Evolutionary conservation across 2,888 invertebrate species (phyloP).

Genomic region (Chrysolina americana): DNA sequence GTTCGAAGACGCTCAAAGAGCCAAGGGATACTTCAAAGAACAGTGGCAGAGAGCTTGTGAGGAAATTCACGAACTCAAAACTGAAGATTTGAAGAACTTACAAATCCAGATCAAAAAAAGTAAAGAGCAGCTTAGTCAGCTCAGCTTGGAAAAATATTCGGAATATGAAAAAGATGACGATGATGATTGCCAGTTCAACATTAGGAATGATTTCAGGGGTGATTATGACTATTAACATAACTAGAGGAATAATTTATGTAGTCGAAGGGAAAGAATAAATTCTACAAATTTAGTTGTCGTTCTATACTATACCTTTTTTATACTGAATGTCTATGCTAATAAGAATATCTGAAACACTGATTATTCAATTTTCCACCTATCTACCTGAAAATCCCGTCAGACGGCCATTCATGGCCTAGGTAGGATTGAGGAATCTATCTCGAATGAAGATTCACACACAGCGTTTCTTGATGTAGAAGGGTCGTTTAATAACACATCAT

Average conservation of each 20-base stretch:
- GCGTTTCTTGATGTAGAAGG: too few relatives aligned
- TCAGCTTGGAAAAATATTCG: slow-evolving; percentile 37
- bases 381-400: too few relatives aligned
- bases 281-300: background rate
- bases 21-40: slow-evolving; percentile 83
- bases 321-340: too few relatives aligned
- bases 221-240: background rate
- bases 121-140: slow-evolving; percentile 58
- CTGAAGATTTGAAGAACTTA: slow-evolving; percentile 72
- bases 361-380: too few relatives aligned
- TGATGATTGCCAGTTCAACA: slow-evolving; percentile 8
- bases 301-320: too few relatives aligned
- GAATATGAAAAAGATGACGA: slow-evolving; percentile 8
- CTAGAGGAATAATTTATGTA: background rate
- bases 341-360: too few relatives aligned
- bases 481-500: too few relatives aligned
- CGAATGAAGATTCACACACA: too few relatives aligned
- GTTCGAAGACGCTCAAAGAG: slow-evolving; percentile 75
- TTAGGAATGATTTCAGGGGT: background rate
- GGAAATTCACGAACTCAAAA: slow-evolving; percentile 78
- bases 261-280: slow-evolving; percentile 2
- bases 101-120: slow-evolving; percentile 72
- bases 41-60: slow-evolving; percentile 81
- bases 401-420: too few relatives aligned
- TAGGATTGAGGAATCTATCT: too few relatives aligned